These are phyloP conservation scores for Poecilia velifera DNA, from an alignment of 2,797 vertebrate genomes.

Conservation along the genomic window DNA sequence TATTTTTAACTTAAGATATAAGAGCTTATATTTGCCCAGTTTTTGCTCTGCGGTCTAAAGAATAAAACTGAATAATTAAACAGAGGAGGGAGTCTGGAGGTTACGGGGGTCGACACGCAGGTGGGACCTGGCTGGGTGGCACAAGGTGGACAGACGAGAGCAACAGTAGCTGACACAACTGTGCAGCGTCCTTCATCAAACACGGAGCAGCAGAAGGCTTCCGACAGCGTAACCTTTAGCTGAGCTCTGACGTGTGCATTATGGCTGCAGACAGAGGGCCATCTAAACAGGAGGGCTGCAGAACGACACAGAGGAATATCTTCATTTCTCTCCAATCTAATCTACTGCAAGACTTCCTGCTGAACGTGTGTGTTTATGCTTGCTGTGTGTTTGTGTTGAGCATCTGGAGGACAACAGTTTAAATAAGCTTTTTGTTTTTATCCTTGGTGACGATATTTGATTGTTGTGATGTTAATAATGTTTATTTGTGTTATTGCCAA, in stretches of 20 bases:
- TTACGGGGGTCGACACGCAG: conserved; percentile 58
- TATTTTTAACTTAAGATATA: neutral
- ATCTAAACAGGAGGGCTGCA: conserved; percentile 23
- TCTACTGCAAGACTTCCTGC: neutral
- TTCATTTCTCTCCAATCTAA: neutral
- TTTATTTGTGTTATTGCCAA: neutral
- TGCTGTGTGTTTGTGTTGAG: neutral
- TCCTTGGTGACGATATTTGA: neutral
- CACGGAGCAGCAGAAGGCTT: conserved; percentile 65
- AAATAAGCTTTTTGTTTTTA: neutral
- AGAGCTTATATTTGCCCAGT: neutral
- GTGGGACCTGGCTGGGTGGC: conserved; percentile 30
- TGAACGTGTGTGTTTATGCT: neutral
- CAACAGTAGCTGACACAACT: conserved; percentile 61
- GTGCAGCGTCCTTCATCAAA: conserved; percentile 75
- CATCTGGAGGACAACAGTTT: neutral
- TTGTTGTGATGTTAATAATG: neutral
- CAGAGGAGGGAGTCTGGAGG: conserved; percentile 35
- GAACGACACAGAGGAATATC: conserved; percentile 13
- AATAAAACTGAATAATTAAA: neutral
- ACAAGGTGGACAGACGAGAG: conserved; percentile 48
- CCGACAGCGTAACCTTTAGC: conserved; percentile 72
- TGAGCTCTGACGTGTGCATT: conserved; percentile 71
- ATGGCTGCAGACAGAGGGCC: conserved; percentile 35
- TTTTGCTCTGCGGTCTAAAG: neutral